phyloP scores from a whole-genome alignment of 2,113 vertebrate species.

The Columba janthina region DNA sequence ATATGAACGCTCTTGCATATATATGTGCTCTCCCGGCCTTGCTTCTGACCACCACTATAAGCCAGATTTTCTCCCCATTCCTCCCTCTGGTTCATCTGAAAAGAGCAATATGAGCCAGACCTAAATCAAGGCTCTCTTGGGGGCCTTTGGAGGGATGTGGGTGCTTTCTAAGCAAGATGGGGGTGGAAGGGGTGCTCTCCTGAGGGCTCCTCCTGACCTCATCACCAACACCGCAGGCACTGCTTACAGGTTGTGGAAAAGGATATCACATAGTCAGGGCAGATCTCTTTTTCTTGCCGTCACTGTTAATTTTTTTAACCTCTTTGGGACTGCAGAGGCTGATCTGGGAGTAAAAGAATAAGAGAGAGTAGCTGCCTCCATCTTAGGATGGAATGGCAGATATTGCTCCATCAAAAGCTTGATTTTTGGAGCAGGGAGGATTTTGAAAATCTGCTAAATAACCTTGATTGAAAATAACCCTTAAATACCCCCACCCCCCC shows the following conservation, averaged over 20 bases:
- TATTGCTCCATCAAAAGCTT: background rate
- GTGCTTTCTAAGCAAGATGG: background rate
- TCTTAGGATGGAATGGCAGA: background rate
- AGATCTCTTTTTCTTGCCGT: background rate
- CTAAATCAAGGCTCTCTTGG: background rate
- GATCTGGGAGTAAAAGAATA: background rate
- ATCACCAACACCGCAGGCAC: background rate
- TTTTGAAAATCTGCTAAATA: background rate
- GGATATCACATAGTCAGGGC: background rate
- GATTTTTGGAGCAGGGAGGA: background rate
- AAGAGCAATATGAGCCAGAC: background rate
- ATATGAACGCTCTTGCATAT: rapidly evolving
- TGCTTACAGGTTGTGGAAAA: background rate
- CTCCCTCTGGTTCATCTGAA: background rate
- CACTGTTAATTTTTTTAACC: background rate
- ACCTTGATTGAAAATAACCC: background rate
- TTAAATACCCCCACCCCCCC: rapidly evolving
- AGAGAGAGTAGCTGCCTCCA: background rate
- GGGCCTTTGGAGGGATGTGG: background rate
- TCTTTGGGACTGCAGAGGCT: background rate
- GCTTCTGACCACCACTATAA: background rate
- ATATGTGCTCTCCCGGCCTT: background rate
- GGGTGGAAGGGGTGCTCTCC: background rate
- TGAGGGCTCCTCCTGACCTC: background rate
- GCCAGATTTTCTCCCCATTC: background rate